Evolutionary conservation across 92 coral and sea anemone species (phyloP).

Genomic region (Phenganax subtilis): DNA sequence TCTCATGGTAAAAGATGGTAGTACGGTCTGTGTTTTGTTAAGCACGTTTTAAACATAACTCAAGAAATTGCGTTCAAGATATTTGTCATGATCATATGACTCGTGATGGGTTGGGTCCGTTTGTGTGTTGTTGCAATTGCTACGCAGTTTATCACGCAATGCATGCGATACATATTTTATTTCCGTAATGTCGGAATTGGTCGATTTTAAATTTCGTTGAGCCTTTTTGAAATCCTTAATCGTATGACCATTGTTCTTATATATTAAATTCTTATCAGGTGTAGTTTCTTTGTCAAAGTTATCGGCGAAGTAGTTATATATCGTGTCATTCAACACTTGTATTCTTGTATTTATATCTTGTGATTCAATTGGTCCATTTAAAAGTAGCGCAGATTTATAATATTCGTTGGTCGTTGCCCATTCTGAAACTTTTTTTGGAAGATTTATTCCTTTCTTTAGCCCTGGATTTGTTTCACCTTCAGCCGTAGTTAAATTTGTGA

Average conservation of each 20-base stretch:
- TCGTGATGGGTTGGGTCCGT: background rate
- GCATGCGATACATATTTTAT: background rate
- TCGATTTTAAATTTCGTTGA: background rate
- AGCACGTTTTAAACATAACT: conserved; percentile 13
- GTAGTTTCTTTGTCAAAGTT: background rate
- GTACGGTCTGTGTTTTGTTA: background rate
- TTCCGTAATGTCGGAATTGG: conserved; percentile 1
- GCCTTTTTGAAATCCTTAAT: conserved; percentile 7
- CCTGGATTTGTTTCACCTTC: too few relatives aligned
- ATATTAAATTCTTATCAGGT: background rate
- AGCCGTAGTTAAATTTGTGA: too few relatives aligned
- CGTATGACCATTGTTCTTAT: conserved; percentile 7
- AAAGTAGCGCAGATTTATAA: too few relatives aligned
- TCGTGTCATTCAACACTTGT: too few relatives aligned
- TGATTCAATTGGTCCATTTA: too few relatives aligned
- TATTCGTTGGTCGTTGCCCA: too few relatives aligned
- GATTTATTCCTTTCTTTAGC: too few relatives aligned
- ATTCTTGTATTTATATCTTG: too few relatives aligned
- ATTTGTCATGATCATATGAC: background rate
- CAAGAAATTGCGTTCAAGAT: conserved; percentile 10
- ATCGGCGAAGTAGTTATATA: too few relatives aligned
- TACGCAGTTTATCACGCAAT: conserved; percentile 23
- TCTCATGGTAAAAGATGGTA: conserved; percentile 7
- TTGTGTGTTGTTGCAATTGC: background rate
- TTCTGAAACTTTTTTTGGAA: too few relatives aligned